These are phyloP conservation scores for Nycteola revayana DNA, from an alignment of 2,888 invertebrate species.

Conservation along the genomic window DNA sequence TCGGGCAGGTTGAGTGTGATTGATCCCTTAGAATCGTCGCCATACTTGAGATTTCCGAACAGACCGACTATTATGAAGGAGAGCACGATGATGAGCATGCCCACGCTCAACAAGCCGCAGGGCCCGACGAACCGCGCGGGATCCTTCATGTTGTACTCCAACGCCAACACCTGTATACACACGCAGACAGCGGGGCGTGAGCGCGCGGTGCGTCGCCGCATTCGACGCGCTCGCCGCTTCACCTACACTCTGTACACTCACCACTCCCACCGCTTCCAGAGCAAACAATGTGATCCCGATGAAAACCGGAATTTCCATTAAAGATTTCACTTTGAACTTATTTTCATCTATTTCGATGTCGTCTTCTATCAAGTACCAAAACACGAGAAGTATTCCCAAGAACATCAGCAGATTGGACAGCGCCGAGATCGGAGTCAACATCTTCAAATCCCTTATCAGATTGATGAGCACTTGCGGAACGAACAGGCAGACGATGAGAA, in stretches of 20 bases:
- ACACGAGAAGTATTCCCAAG: slow-evolving; percentile 86
- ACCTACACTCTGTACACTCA: slow-evolving; percentile 56
- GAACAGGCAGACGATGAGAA: slow-evolving; percentile 82
- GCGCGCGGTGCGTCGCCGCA: too few species aligned
- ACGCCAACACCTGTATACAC: slow-evolving; percentile 88
- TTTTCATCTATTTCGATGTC: slow-evolving; percentile 77
- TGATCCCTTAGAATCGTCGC: slow-evolving; percentile 85
- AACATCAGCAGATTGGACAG: slow-evolving; percentile 89
- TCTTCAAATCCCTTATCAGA: slow-evolving; percentile 86
- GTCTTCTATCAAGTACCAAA: slow-evolving; percentile 86
- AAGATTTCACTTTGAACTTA: slow-evolving; percentile 68
- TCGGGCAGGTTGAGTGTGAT: slow-evolving; percentile 91
- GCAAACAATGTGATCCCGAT: slow-evolving; percentile 95
- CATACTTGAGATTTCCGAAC: slow-evolving; percentile 94
- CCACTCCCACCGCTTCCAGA: slow-evolving; percentile 90
- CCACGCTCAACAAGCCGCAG: slow-evolving; percentile 90
- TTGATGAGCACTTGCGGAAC: slow-evolving; percentile 84
- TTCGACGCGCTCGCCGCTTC: not conserved
- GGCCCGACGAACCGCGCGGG: slow-evolving; percentile 89
- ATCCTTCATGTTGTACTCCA: slow-evolving; percentile 95
- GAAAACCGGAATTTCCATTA: slow-evolving; percentile 86
- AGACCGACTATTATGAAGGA: slow-evolving; percentile 91
- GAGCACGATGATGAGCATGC: slow-evolving; percentile 88
- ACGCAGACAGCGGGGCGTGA: not conserved
- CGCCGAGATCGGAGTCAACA: slow-evolving; percentile 90